Evolutionary conservation across 2,888 invertebrate genomes (phyloP).

Genomic region (Xestia rhomboidea): DNA sequence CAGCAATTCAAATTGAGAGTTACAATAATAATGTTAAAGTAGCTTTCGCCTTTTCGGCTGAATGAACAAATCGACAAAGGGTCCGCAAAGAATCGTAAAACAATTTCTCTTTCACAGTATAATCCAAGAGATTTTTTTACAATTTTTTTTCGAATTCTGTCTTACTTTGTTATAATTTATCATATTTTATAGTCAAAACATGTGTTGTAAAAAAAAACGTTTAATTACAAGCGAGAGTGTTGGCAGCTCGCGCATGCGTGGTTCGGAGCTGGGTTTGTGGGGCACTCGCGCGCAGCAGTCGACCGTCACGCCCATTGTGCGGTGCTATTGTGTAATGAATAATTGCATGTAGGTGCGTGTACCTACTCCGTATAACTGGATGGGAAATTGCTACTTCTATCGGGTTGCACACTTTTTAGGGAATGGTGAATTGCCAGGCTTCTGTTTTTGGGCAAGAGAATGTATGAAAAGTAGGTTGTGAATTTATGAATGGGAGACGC

Average conservation of each 20-base stretch:
- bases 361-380: conserved; percentile 31
- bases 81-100: conserved; percentile 20
- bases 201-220: conserved; percentile 16
- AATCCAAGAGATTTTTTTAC: background rate
- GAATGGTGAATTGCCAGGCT: background rate
- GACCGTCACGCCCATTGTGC: conserved; percentile 69
- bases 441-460: conserved; percentile 8
- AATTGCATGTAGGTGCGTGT: conserved; percentile 72
- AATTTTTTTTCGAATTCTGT: background rate
- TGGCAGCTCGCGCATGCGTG: conserved; percentile 34
- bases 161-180: background rate
- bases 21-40: background rate
- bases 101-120: conserved; percentile 22
- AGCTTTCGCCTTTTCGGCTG: conserved; percentile 21
- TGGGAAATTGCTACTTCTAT: conserved; percentile 41
- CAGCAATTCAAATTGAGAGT: background rate
- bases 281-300: conserved; percentile 74
- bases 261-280: conserved; percentile 79
- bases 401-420: conserved; percentile 17
- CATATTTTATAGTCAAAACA: conserved; percentile 3
- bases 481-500: background rate
- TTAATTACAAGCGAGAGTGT: conserved; percentile 47
- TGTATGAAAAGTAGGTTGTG: conserved; percentile 29
- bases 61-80: conserved; percentile 44
- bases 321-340: conserved; percentile 79